Base-by-base conservation (phyloP, 1,140 invertebrate species). In the Thaumatotibia leucotreta region DNA sequence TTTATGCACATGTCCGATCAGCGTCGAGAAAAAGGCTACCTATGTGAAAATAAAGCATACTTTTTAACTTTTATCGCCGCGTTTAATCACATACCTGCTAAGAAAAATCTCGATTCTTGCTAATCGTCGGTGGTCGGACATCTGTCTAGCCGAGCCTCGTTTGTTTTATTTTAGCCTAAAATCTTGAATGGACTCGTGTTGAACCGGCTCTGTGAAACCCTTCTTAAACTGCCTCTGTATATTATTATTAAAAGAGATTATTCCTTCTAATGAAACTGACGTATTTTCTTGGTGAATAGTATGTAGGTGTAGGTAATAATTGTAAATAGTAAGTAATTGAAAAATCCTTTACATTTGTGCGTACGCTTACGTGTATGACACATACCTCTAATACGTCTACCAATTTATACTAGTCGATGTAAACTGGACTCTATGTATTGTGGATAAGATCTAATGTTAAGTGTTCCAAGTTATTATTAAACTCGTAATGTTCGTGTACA, bases 161-260 rank as follows among this genome's bases (percentile, higher is more conserved):
- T 33, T 33, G 32, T n/a, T n/a, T n/a, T n/a, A n/a, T n/a, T 31
- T 31, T 1, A 3, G 32, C n/a, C 32, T 33, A 6, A 33, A 33
- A 11, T 33, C 1, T 4, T 39, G 0, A 14, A 4, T 39, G n/a
- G 35, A 0, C 9, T 45, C 20, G 20, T 6, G 39, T 45, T 20
- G 39, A 45, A 45, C 14, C 39, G 39, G 39, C 39, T 20, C 39
- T 45, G 39, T 45, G 39, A 45, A 45, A 20, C 39, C 17, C 17
- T 20, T 45, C 39, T 6, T 45, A 14, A 14, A 58, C 52, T 58
- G 52, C 52, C 52, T 58, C 52, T 58, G 20, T 39, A 14, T 45
- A 45, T 20, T 58, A 58, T 29, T 58, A 11, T 58, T 27, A 58
- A 11, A 27, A 58, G 52, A 58, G 52, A 58, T 58, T 58, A 58